Conservation (phyloP, 2,797 vertebrate genomes). For the Leontocebus nigricollis region DNA sequence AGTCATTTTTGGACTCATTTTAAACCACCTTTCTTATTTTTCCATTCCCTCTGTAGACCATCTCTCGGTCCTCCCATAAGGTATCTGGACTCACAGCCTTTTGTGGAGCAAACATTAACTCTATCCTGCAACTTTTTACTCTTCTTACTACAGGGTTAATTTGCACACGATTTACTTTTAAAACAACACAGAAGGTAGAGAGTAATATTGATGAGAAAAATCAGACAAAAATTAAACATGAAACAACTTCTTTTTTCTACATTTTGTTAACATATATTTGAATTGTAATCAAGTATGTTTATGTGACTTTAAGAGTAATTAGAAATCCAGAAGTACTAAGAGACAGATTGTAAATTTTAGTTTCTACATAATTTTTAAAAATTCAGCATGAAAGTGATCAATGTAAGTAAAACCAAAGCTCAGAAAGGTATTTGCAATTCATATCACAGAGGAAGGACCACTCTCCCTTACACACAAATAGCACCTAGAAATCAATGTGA, state of each 20-base stretch:
- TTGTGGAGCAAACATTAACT: background rate
- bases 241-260: background rate
- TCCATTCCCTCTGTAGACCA: too few species aligned
- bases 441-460: background rate
- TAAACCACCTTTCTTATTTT: background rate
- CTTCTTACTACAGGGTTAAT: background rate
- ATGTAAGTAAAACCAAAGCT: background rate
- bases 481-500: background rate
- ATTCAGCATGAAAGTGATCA: background rate
- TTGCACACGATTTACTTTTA: constrained; percentile 39
- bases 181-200: background rate
- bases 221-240: background rate
- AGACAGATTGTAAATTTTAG: background rate
- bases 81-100: background rate
- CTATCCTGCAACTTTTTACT: background rate
- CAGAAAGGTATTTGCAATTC: background rate
- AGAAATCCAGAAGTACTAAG: background rate
- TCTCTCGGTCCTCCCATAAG: background rate
- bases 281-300: background rate
- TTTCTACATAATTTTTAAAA: background rate
- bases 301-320: background rate
- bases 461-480: background rate
- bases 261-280: background rate
- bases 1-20: background rate
- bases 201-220: background rate